Conservation (phyloP, 37 sponge, comb jelly and placozoan genomes). For the Tethya wilhelma region DNA sequence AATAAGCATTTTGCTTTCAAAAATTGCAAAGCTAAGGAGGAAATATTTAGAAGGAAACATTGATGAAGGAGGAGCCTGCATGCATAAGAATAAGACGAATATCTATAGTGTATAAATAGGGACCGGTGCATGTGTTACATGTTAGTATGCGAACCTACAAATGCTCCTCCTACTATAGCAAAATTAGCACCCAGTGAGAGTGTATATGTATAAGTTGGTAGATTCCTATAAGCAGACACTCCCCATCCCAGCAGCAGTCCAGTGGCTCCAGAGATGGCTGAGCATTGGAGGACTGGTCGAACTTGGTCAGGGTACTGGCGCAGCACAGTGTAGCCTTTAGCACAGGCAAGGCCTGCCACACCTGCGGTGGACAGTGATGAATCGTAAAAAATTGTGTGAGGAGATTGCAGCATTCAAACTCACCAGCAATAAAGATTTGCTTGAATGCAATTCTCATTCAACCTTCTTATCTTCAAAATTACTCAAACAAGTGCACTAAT, state of each 20-base stretch:
- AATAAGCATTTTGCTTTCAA: not conserved
- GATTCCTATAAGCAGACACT: slow-evolving; percentile 40
- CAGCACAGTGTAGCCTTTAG: not conserved
- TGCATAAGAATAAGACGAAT: too few relatives aligned
- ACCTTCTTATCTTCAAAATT: too few relatives aligned
- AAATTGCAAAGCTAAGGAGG: not conserved
- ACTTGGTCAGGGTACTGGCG: slow-evolving; percentile 43
- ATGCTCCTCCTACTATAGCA: slow-evolving; percentile 43
- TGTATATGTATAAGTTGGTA: slow-evolving; percentile 34
- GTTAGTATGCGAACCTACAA: slow-evolving; percentile 34
- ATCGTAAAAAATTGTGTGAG: not conserved
- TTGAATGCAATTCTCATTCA: too few relatives aligned
- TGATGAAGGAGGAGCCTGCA: not conserved
- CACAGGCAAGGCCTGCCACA: slow-evolving; percentile 57
- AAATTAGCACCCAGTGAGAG: slow-evolving; percentile 71
- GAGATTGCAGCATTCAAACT: not conserved
- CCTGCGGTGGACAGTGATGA: slow-evolving; percentile 49
- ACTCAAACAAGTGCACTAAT: too few relatives aligned
- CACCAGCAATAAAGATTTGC: too few relatives aligned
- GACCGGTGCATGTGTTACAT: not conserved
- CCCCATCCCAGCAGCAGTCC: slow-evolving; percentile 49
- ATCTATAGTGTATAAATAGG: not conserved
- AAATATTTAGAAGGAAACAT: not conserved
- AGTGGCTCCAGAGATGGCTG: slow-evolving; percentile 28
- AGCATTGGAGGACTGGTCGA: slow-evolving; percentile 26